Percentiles rank a stretch among this genome's conserved stretches.
Conservation (phyloP, 2,797 vertebrate species). For the Enteromius radiatus region DNA sequence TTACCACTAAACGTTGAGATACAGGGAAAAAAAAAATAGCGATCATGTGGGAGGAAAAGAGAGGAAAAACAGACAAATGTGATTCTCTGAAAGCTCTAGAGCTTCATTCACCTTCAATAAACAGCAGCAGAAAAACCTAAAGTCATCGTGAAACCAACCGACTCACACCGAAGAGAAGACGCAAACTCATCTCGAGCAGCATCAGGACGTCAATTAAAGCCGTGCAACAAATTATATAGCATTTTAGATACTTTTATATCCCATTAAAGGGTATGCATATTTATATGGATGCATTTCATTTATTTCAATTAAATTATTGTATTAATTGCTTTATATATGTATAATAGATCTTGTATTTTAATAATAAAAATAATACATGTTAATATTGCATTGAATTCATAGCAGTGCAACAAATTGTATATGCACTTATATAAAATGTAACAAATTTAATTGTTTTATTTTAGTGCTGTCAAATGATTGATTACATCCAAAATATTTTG, state of each 20-base stretch:
- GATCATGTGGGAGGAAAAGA: background rate
- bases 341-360: background rate
- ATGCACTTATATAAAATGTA: background rate
- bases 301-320: background rate
- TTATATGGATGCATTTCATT: background rate
- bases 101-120: background rate
- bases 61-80: background rate
- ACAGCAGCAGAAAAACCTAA: background rate
- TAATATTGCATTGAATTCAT: background rate
- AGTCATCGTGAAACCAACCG: background rate
- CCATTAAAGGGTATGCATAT: background rate
- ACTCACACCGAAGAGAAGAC: background rate
- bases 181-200: too few relatives aligned
- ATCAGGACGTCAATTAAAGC: background rate
- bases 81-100: background rate
- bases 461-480: too few relatives aligned
- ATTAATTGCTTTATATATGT: background rate
- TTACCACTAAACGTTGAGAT: slow-evolving; percentile 21
- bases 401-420: background rate
- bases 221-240: too few relatives aligned
- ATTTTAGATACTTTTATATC: too few relatives aligned
- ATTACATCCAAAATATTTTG: too few relatives aligned
- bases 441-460: background rate
- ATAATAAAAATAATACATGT: background rate
- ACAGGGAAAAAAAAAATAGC: slow-evolving; percentile 45